Conservation (phyloP, 1,140 invertebrate species). For the Camponotus pennsylvanicus region DNA sequence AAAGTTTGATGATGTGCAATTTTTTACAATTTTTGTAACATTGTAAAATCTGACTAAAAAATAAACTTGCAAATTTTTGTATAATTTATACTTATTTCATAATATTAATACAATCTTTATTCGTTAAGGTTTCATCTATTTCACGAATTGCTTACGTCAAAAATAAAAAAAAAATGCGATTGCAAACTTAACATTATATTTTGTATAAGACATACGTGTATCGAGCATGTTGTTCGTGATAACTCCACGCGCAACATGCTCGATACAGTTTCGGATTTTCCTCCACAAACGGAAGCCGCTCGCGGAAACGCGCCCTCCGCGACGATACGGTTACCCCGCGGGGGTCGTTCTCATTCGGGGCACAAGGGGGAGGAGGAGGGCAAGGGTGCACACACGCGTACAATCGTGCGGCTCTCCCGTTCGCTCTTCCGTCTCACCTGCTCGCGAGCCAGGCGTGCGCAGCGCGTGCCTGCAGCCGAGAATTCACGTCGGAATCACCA, state of each 20-base stretch:
- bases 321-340: slow-evolving; percentile 39
- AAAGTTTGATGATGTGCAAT: background rate
- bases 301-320: slow-evolving; percentile 24
- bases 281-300: background rate
- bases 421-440: slow-evolving; percentile 74
- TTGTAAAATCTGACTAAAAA: no score
- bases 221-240: background rate
- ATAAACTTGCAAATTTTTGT: no score
- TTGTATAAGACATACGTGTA: no score
- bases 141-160: no score
- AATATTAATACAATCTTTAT: no score
- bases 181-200: no score
- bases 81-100: no score
- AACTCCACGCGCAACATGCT: background rate
- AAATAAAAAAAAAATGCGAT: no score
- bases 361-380: slow-evolving; percentile 13
- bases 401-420: slow-evolving; percentile 7
- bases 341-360: slow-evolving; percentile 30
- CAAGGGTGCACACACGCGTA: slow-evolving; percentile 33
- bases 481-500: slow-evolving; percentile 32
- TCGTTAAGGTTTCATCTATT: no score
- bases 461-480: slow-evolving; percentile 74
- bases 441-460: slow-evolving; percentile 73
- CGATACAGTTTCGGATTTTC: background rate
- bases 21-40: background rate